phyloP scores from a whole-genome alignment of 2,113 vertebrate species.

The Neogobius melanostomus region DNA sequence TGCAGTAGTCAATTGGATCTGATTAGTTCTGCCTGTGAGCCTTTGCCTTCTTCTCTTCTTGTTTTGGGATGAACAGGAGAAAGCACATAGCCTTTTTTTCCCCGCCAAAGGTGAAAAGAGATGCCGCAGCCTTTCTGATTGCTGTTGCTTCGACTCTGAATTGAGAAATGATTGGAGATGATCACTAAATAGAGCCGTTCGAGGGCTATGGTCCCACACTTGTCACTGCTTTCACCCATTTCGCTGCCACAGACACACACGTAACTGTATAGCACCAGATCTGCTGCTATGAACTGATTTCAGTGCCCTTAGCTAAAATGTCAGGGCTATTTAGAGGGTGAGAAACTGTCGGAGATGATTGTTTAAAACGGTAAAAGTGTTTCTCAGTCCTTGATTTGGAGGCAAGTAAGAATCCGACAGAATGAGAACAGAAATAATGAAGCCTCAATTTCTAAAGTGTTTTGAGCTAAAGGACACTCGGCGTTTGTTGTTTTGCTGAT shows the following conservation, averaged over 20 bases:
- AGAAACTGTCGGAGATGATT: conserved; percentile 25
- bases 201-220: conserved; percentile 38
- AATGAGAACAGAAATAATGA: conserved; percentile 15
- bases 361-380: conserved; percentile 47
- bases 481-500: conserved; percentile 60
- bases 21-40: conserved; percentile 67
- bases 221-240: conserved; percentile 49
- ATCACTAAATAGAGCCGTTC: conserved; percentile 45
- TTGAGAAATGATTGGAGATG: conserved; percentile 28
- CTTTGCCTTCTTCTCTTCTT: conserved; percentile 64
- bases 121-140: conserved; percentile 44
- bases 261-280: conserved; percentile 60
- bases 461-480: conserved; percentile 60
- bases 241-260: conserved; percentile 43
- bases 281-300: conserved; percentile 68
- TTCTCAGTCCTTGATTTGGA: conserved; percentile 20
- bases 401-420: conserved; percentile 19
- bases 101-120: conserved; percentile 74
- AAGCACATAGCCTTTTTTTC: conserved; percentile 47
- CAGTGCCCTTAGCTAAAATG: conserved; percentile 62
- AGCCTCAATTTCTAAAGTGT: conserved; percentile 55
- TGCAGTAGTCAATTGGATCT: conserved; percentile 60
- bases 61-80: conserved; percentile 31
- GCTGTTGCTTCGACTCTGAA: conserved; percentile 18
- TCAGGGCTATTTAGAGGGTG: conserved; percentile 44